Base-by-base conservation (phyloP, 2,888 invertebrate species). In the Caenorhabditis macrosperma region DNA sequence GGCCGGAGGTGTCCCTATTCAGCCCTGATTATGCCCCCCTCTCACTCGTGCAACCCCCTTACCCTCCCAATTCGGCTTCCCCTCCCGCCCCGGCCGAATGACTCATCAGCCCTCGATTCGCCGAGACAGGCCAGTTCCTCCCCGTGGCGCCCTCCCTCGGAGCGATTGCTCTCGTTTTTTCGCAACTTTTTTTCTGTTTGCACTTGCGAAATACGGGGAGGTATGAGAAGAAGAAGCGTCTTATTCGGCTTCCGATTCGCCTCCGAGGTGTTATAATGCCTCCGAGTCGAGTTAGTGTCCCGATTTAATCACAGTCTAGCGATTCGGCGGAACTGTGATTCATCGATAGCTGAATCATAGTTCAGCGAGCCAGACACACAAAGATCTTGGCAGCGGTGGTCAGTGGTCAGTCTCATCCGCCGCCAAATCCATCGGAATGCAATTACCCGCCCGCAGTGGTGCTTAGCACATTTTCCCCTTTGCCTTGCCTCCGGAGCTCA, bases 151-250 rank as follows among this genome's bases (percentile, higher is more conserved):
- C 24, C 38, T 9, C 60, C 26, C 46, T 12, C 55, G 20, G n/a
- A 24, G 38, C 55, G 63, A 71, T 71, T 71, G 71, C 71, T n/a
- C n/a, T 71, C 61, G 61, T 63, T 71, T 72, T 72, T 64, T 72
- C 72, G 64, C 72, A 72, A 72, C 72, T 48, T 63, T 72, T 69
- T 63, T 71, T n/a, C n/a, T 69, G 33, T 69, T 72, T 72, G 64
- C 57, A 55, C 72, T 72, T 72, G 48, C 64, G 64, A 72, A 64
- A 72, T 72, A 38, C 24, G 69, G 41, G 52, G 52, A 35, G 57
- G 24, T 33, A 26, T 64, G 17, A 22, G 20, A 22, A 63, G 26
- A 38, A 68, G 17, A 2, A 22, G 5, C 9, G 9, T 33, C 9
- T 33, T 33, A 33, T 33, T 33, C 33, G 9, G 38, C 38, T 38